Evolutionary conservation across 2,113 vertebrate species (phyloP), one percentile per base, ranked within the genome.

Genomic region (Trichomycterus rosablanca): DNA sequence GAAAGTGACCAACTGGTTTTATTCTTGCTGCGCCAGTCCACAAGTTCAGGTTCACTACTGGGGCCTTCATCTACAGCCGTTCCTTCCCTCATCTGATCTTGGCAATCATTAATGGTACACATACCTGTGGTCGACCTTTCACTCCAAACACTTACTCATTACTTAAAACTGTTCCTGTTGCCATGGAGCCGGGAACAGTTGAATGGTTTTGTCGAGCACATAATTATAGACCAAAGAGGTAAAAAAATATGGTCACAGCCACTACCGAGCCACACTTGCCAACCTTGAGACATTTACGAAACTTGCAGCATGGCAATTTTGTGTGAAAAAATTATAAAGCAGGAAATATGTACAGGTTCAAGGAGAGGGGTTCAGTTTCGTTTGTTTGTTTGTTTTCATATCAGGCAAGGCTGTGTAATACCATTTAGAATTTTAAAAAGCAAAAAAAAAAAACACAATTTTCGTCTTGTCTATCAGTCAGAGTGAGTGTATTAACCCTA

Each of bases 131-230:
- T 74, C 69, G 75, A 86, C 83, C 84, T 86, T 88, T 83, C 70
- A 75, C 74, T 77, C 80, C 65, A 80, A 79, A 86, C 82, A 80
- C 80, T 87, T 70, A 86, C 81, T 83, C 82, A 86, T 86, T 86
- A 83, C 70, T 67, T 59, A 68, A 72, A 76, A 67, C 18, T 9
- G 52, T 50, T 37, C 79, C 60, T 54, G 84, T 89, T 87, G 77
- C 84, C 72, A 85, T 86, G 81, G 79, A 61, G 43, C 51, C 72
- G 60, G 43, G 52, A 74, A 14, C 59, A 37, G 24, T 32, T 68
- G 61, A 73, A 76, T 76, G 74, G 65, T 54, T 74, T 71, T 65
- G 30, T 55, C 63, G 62, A 74, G 57, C 58, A 55, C 63, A 54
- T 72, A 76, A 78, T 80, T 57, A 66, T 69, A 70, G 24, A 75